These are phyloP conservation scores for Chymomyza fuscimana DNA, from an alignment of 2,888 invertebrate genomes.

Conservation along the genomic window DNA sequence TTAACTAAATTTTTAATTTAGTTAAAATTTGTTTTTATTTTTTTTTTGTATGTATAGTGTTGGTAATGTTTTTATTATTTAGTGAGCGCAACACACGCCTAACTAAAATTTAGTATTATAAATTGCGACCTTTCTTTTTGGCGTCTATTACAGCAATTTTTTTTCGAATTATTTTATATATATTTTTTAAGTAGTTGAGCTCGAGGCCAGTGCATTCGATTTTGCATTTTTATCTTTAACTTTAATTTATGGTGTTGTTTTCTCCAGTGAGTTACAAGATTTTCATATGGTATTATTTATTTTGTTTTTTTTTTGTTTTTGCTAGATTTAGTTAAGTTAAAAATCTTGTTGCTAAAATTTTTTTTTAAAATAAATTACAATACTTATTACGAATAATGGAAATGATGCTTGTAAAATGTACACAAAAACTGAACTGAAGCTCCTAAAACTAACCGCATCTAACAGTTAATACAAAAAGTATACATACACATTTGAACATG, in stretches of 20 bases:
- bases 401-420: slow-evolving; percentile 41
- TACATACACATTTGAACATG: slow-evolving; percentile 34
- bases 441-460: slow-evolving; percentile 65
- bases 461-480: slow-evolving; percentile 61
- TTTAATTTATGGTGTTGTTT: slow-evolving; percentile 76
- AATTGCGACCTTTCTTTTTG: slow-evolving; percentile 16
- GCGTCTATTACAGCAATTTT: slow-evolving; percentile 37
- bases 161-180: slow-evolving; percentile 21
- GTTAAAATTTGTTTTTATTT: slow-evolving; percentile 34
- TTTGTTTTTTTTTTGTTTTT: slow-evolving; percentile 38
- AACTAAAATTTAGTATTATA: slow-evolving; percentile 45
- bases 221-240: slow-evolving; percentile 50
- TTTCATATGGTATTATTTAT: slow-evolving; percentile 37
- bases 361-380: slow-evolving; percentile 38
- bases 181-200: slow-evolving; percentile 22
- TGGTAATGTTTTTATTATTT: slow-evolving; percentile 35
- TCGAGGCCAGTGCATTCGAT: slow-evolving; percentile 37
- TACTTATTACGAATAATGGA: slow-evolving; percentile 24
- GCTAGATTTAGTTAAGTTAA: slow-evolving; percentile 48
- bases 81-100: slow-evolving; percentile 47
- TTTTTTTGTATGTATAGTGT: neutral
- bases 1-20: slow-evolving; percentile 66
- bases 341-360: slow-evolving; percentile 65
- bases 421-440: slow-evolving; percentile 58
- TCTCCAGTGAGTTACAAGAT: slow-evolving; percentile 75